Base-by-base conservation (phyloP, 2,888 invertebrate species). In the Ornithoptera alexandrae region DNA sequence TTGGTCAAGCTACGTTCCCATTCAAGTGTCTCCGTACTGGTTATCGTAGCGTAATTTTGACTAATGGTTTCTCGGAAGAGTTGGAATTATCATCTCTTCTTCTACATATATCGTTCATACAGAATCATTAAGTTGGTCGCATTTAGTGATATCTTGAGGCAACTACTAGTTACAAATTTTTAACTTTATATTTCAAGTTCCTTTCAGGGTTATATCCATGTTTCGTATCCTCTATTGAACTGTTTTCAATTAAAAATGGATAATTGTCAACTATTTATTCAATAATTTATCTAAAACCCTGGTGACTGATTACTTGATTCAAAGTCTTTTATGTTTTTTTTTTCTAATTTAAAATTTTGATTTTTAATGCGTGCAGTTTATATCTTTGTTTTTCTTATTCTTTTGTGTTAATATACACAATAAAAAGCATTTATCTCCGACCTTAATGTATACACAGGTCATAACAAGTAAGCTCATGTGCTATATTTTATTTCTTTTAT, bases 1-100 rank as follows among this genome's bases (percentile, higher is more conserved):
- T 99, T 72, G 99, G 99, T 0, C 99, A 99, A 90, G 97, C 98
- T 58, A 97, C 97, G 17, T 98, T 96, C 90, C 98, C 99, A 0
- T 94, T 98, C 77, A 94, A 94, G 69, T 97, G 97, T 80, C 89
- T 97, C 46, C 94, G 97, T 68, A 94, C 95, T 71, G 99, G 99
- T 0, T 98, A 96, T 87, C 94, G 99, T 69, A 98, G 98, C 85
- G 95, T 99, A 20, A 96, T 96, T 15, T 92, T 99, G 70, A 96
- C 95, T 75, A 99, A 99, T 86, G 96, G 95, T 50, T 97, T 94
- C 86, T 97, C 97, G 72, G 99, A 99, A 89, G 97, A 98, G 79
- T 89, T 98, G 65, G 99, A 99, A 86, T 91, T 99, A 68, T 96
- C 98, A 0, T 96, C 98, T 0, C 93, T 99, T 22, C 93, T 99